Percentiles rank a stretch among this genome's conserved stretches.
phyloP scores from a whole-genome alignment of 1,140 invertebrate genomes.

The Ephestia elutella region DNA sequence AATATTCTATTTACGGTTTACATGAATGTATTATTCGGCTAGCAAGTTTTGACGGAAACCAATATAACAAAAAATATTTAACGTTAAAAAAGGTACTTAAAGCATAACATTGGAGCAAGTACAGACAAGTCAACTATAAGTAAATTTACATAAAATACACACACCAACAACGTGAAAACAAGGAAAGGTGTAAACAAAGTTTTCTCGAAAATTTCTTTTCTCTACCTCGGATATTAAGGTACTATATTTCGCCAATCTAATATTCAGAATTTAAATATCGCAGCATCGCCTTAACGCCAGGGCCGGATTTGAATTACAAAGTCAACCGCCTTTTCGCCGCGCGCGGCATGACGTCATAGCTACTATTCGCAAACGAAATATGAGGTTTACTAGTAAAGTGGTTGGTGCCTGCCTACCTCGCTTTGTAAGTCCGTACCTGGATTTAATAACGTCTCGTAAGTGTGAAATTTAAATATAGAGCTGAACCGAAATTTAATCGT shows the following conservation, averaged over 20 bases:
- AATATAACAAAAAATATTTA: too few relatives aligned
- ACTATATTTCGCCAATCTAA: constrained; percentile 23
- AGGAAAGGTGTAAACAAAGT: constrained; percentile 5
- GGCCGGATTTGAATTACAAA: constrained; percentile 24
- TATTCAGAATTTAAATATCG: constrained; percentile 24
- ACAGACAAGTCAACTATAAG: neutral
- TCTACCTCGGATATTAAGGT: constrained; percentile 11
- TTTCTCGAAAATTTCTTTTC: constrained; percentile 9
- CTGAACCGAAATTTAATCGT: neutral
- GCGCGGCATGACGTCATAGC: constrained; percentile 15
- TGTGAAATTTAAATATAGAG: constrained; percentile 15
- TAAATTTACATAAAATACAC: neutral
- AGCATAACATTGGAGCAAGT: too few relatives aligned
- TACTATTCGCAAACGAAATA: constrained; percentile 14
- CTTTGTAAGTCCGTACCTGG: constrained; percentile 17
- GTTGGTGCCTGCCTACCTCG: constrained; percentile 14
- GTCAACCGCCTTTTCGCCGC: constrained; percentile 16
- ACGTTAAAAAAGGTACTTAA: too few relatives aligned
- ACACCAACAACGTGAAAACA: neutral
- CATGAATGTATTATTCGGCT: too few relatives aligned
- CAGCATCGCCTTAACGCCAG: constrained; percentile 19
- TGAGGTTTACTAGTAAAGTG: constrained; percentile 17
- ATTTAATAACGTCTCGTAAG: constrained; percentile 18
- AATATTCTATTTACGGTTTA: too few relatives aligned
- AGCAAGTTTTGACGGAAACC: too few relatives aligned